Evolutionary conservation across 2,113 vertebrate species (phyloP).

Genomic region (Ploceus nigricollis): DNA sequence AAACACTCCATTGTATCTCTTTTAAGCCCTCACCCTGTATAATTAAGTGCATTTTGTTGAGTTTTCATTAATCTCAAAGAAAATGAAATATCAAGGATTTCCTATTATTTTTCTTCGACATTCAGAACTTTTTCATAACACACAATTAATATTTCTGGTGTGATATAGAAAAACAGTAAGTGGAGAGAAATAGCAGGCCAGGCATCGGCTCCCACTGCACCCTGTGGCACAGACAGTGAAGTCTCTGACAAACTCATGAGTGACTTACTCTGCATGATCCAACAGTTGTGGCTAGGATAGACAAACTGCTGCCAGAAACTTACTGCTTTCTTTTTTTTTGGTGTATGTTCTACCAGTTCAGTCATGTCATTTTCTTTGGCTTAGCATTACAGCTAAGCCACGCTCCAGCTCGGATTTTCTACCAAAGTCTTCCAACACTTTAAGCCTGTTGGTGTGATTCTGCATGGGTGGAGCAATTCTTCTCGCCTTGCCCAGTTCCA

Average conservation of each 20-base stretch:
- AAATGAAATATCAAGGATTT: neutral
- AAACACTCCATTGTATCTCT: neutral
- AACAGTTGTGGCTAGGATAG: neutral
- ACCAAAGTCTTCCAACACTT: neutral
- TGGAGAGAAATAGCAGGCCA: neutral
- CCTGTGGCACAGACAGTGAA: neutral
- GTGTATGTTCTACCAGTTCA: neutral
- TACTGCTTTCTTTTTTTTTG: neutral
- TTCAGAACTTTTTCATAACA: neutral
- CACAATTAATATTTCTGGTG: neutral
- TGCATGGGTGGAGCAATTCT: neutral
- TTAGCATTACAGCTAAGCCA: neutral
- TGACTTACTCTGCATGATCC: neutral
- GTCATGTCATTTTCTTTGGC: neutral
- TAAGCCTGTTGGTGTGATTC: neutral
- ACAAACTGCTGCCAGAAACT: neutral
- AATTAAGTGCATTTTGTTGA: neutral
- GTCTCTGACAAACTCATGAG: neutral
- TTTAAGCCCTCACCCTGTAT: neutral
- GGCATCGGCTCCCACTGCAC: fast-evolving
- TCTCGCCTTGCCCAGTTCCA: neutral
- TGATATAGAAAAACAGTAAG: neutral
- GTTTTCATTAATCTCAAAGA: neutral
- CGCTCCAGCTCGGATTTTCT: neutral
- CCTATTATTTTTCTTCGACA: neutral